Evolutionary conservation across 1,140 invertebrate genomes (phyloP).

Genomic region (Samia ricini): DNA sequence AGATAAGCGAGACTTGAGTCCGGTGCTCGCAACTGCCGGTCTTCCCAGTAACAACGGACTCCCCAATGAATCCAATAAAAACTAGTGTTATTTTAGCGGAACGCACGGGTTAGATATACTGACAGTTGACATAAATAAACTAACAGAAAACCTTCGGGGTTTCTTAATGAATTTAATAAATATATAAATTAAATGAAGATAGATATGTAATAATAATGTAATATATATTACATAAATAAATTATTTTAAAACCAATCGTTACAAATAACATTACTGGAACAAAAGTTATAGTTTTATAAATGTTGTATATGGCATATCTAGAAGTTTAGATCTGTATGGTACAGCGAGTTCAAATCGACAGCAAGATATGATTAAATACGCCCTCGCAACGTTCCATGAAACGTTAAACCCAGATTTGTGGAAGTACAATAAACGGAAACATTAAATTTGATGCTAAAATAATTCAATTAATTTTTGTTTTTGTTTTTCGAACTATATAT

Average conservation of each 20-base stretch:
- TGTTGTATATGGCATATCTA: neutral
- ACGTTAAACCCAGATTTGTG: neutral
- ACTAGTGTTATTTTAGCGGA: too few species aligned
- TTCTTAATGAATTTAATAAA: too few species aligned
- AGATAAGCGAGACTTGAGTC: constrained; percentile 61
- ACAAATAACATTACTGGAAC: too few species aligned
- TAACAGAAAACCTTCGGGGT: too few species aligned
- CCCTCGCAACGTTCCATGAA: constrained; percentile 1
- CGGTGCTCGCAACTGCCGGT: constrained; percentile 66
- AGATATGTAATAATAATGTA: too few species aligned
- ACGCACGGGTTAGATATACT: too few species aligned
- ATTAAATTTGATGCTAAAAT: neutral
- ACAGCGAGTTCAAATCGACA: constrained; percentile 4
- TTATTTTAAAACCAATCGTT: too few species aligned
- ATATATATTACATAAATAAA: too few species aligned
- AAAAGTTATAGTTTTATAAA: too few species aligned
- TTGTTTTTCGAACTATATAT: neutral
- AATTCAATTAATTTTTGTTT: neutral
- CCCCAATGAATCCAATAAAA: too few species aligned
- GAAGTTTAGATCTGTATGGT: neutral
- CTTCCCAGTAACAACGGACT: constrained; percentile 70
- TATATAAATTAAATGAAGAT: too few species aligned
- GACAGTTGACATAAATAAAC: too few species aligned
- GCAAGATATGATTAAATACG: constrained; percentile 15
- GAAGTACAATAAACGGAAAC: constrained; percentile 1